Conservation (phyloP, 2,113 vertebrate genomes). For the Amblyopsis rosae region DNA sequence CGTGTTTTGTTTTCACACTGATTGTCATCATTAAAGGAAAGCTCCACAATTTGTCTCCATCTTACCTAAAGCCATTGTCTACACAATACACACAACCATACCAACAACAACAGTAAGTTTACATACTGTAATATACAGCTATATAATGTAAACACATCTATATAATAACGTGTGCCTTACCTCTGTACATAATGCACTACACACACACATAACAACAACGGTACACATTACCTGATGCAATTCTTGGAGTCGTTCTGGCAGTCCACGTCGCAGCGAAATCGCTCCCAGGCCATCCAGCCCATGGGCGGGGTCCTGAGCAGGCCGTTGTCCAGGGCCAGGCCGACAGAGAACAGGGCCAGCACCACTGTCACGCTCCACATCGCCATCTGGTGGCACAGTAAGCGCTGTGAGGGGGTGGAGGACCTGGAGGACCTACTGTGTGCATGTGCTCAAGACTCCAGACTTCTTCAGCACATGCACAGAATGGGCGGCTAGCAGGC, state of each 20-base stretch:
- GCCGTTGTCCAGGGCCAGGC: slow-evolving; percentile 80
- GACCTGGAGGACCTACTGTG: too few relatives aligned
- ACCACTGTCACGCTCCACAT: slow-evolving; percentile 7
- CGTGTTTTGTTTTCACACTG: too few relatives aligned
- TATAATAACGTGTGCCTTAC: too few relatives aligned
- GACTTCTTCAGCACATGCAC: too few relatives aligned
- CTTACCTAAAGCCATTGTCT: too few relatives aligned
- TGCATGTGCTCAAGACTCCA: too few relatives aligned
- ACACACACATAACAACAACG: not conserved
- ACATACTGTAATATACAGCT: slow-evolving; percentile 83
- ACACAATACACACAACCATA: not conserved
- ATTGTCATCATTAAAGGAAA: not conserved
- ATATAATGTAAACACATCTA: too few relatives aligned
- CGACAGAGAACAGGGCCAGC: slow-evolving; percentile 48
- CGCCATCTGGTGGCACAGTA: slow-evolving; percentile 29
- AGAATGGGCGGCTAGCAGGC: too few relatives aligned
- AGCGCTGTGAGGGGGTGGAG: too few relatives aligned
- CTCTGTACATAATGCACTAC: not conserved
- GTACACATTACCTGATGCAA: slow-evolving; percentile 81
- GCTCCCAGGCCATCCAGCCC: slow-evolving; percentile 92
- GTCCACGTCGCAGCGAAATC: slow-evolving; percentile 84
- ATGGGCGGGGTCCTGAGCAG: slow-evolving; percentile 83
- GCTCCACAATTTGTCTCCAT: too few relatives aligned
- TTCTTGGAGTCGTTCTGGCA: slow-evolving; percentile 80
- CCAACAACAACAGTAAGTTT: not conserved